phyloP scores from a whole-genome alignment of 2,113 vertebrate genomes.

The Silurus asotus region DNA sequence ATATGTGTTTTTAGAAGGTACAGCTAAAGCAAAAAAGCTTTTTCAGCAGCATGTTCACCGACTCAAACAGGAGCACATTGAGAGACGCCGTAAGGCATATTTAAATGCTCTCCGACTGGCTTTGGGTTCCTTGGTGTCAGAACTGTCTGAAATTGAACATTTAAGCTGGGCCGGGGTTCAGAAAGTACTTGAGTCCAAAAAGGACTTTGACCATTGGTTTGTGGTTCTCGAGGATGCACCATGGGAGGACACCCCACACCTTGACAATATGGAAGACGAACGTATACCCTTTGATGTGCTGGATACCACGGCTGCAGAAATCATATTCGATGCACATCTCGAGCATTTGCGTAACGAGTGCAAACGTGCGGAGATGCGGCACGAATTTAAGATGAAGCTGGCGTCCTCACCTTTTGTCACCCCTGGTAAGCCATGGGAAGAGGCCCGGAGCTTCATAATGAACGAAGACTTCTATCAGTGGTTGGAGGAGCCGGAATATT shows the following conservation, averaged over 20 bases:
- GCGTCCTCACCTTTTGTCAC: conserved; percentile 89
- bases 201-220: conserved; percentile 92
- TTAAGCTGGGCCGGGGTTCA: conserved; percentile 85
- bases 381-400: conserved; percentile 88
- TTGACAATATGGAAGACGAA: conserved; percentile 85
- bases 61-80: conserved; percentile 91
- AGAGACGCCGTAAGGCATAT: conserved; percentile 84
- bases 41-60: conserved; percentile 91
- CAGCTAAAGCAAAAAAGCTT: conserved; percentile 92
- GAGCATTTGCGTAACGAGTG: conserved; percentile 88
- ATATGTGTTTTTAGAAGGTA: conserved; percentile 94
- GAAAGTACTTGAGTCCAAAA: conserved; percentile 88
- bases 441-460: conserved; percentile 97
- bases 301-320: conserved; percentile 83
- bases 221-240: conserved; percentile 92
- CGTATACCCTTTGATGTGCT: conserved; percentile 92
- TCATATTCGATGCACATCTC: conserved; percentile 84
- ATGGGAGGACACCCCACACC: conserved; percentile 89
- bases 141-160: conserved; percentile 90
- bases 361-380: conserved; percentile 84
- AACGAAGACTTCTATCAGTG: conserved; percentile 95
- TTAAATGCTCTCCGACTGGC: conserved; percentile 84
- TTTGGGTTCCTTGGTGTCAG: conserved; percentile 86
- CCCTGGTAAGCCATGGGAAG: conserved; percentile 95
- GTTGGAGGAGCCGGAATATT: conserved; percentile 88